Evolutionary conservation across 2,113 vertebrate species (phyloP), one percentile per base, ranked within the genome.

Genomic region (Paratilapia polleni): DNA sequence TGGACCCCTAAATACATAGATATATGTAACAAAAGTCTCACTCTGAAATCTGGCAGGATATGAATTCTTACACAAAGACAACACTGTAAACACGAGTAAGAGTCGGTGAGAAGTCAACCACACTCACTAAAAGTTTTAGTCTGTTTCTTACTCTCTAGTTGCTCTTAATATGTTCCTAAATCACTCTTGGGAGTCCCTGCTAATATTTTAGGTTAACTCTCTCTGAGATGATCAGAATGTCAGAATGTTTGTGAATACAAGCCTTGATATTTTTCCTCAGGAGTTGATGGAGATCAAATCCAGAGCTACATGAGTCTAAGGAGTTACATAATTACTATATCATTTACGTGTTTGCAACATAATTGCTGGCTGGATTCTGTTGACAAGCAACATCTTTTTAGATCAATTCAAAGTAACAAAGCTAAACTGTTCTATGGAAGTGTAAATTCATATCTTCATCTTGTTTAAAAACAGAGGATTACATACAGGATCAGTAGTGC

Each of bases 401-500:
- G 14, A 68, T 6, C 64, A 26, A 43, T 43, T 10, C 12, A 47
- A 47, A 15, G 14, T 17, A 49, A 49, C 47, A 49, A 41, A 41
- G 14, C 6, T 49, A 70, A 20, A 17, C 2, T 1, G 24, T 68
- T 68, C 15, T 1, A 1, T 1, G 4, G 14, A 68, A 9, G 8
- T 47, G 0, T 19, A 20, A 0, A 15, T n/a, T 1, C 74, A 81
- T 41, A 77, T 20, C 34, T 38, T n/a, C 34, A 26, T 15, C 10
- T 57, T 36, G 13, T n/a, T 12, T 19, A 13, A 1, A 43, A 43
- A 2, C 9, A 11, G 4, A 43, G 5, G 56, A 64, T 22, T 75
- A 88, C 89, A 0, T 90, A 94, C 93, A 12, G 34, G n/a, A 1
- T 68, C 57, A 75, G 59, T 15, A 11, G 13, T 1, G 26, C 36